Evolutionary conservation across 2,888 invertebrate species (phyloP).

Genomic region (Rhorus exstirpatorius): DNA sequence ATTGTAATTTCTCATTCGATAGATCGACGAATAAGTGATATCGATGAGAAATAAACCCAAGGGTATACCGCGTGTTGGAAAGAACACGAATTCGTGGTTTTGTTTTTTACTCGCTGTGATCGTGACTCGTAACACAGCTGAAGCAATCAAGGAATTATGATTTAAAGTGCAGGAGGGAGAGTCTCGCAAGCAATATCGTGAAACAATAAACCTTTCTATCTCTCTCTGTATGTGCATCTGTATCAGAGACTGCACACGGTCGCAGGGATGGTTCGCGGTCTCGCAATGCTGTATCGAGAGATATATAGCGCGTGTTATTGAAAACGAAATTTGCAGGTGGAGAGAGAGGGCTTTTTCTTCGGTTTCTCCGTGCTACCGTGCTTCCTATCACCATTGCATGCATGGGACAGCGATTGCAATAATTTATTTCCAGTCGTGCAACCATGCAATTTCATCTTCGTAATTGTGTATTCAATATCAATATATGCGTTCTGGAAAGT

Average conservation of each 20-base stretch:
- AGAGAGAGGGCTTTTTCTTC: conserved; percentile 25
- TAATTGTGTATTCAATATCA: conserved; percentile 4
- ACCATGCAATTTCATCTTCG: conserved; percentile 13
- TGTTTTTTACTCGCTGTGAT: neutral
- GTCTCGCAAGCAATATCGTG: conserved; percentile 54
- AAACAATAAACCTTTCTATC: conserved; percentile 49
- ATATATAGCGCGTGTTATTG: conserved; percentile 38
- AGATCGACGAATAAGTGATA: neutral
- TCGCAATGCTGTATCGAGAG: conserved; percentile 27
- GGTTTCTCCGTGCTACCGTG: neutral
- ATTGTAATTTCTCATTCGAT: no score
- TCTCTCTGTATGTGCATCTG: no score
- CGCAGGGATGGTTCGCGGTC: conserved; percentile 41
- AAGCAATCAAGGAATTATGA: conserved; percentile 54
- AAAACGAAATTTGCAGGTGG: conserved; percentile 28
- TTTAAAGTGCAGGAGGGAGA: conserved; percentile 49
- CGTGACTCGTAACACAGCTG: neutral
- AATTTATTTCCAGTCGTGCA: conserved; percentile 34
- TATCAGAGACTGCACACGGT: conserved; percentile 1
- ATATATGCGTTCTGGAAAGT: neutral
- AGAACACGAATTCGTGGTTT: conserved; percentile 2
- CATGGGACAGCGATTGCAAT: conserved; percentile 8
- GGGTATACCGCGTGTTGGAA: neutral
- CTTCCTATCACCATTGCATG: neutral
- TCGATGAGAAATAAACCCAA: neutral